Evolutionary conservation across 2,888 invertebrate species (phyloP), one percentile per base, ranked within the genome.

Genomic region (Fragum whitleyi): DNA sequence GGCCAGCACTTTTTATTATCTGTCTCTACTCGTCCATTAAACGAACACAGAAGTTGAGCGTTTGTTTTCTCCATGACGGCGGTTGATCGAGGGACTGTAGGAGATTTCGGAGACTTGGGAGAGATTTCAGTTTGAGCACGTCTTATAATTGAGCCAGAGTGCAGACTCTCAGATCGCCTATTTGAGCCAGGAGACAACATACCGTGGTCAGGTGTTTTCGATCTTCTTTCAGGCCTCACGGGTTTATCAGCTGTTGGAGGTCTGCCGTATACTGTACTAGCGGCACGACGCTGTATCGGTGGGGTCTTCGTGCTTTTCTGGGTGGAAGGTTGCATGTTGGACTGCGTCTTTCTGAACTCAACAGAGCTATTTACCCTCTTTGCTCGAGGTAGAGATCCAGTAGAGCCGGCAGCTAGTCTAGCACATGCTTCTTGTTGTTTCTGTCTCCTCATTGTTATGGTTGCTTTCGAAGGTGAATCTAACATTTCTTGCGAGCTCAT

Each of bases 1-100:
- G 88, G 88, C 88, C 88, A 88, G 67, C 88, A 88, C 73, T 88
- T 88, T 77, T 88, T 88, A 16, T 75, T 82, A 39, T 88, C 88
- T 14, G 77, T 87, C 23, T 87, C 88, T 21, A 86, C 86, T n/a
- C 84, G 84, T n/a, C 88, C 88, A 68, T 87, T 88, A 47, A 88
- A 87, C 11, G 88, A 81, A 74, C 87, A 87, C 23, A 88, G 68
- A 14, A 87, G 53, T 55, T 86, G 79, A 39, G 81, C 84, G 47
- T 84, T 82, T 19, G 81, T 82, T 65, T 83, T 86, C 68, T 85
- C 84, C 79, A 77, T 80, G n/a, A 80, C 68, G 14, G 78, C 74
- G 21, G 72, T 39, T 39, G 79, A n/a, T 28, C 55, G 55, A 1
- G 76, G 69, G 3, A 72, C 65, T 21, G 72, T 61, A 14, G 76